A percentile compares a stretch with the other conserved stretches of the same genome.
phyloP scores from a whole-genome alignment of 1,140 invertebrate species.

The Neodiprion lecontei region DNA sequence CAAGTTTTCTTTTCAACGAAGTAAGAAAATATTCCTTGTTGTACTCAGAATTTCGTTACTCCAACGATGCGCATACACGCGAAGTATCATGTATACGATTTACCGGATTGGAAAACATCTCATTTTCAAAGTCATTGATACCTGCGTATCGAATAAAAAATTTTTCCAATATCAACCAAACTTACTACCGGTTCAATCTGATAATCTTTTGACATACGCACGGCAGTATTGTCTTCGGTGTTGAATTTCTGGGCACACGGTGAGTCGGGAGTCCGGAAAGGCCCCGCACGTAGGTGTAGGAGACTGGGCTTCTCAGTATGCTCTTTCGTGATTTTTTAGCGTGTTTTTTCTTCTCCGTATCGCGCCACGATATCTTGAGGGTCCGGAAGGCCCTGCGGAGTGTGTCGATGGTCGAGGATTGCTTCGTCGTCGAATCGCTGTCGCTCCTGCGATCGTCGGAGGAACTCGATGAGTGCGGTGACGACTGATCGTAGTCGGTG shows the following conservation, averaged over 20 bases:
- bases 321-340: slow-evolving; percentile 69
- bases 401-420: slow-evolving; percentile 69
- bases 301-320: slow-evolving; percentile 75
- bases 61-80: no score
- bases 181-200: slow-evolving; percentile 33
- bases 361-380: slow-evolving; percentile 68
- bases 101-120: no score
- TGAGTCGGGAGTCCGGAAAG: slow-evolving; percentile 81
- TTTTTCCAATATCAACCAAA: no score
- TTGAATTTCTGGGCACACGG: slow-evolving; percentile 69
- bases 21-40: no score
- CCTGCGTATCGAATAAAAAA: no score
- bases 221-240: slow-evolving; percentile 35
- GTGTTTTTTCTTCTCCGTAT: slow-evolving; percentile 50
- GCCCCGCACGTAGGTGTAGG: slow-evolving; percentile 80
- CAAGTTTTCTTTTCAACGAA: no score
- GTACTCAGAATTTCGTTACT: no score
- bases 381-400: slow-evolving; percentile 75
- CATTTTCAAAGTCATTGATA: no score
- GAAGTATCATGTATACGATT: no score
- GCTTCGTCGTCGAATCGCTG: slow-evolving; percentile 61
- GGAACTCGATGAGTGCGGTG: slow-evolving; percentile 46
- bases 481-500: slow-evolving; percentile 33
- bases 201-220: slow-evolving; percentile 44
- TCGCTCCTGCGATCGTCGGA: slow-evolving; percentile 55